These are phyloP conservation scores for Eptesicus fuscus DNA, from an alignment of 2,113 vertebrate species.

Conservation along the genomic window DNA sequence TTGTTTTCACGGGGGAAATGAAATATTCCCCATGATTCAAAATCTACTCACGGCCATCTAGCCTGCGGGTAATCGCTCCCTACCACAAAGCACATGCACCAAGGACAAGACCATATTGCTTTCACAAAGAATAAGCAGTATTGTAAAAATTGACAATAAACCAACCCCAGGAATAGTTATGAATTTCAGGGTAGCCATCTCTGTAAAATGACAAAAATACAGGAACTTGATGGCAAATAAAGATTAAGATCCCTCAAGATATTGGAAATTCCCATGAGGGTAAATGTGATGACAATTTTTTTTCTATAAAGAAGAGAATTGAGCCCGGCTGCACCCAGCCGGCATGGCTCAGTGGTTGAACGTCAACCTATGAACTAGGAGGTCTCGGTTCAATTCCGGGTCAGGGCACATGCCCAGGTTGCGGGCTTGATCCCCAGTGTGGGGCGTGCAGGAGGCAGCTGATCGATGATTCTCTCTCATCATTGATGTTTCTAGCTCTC, in stretches of 20 bases:
- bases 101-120: background rate
- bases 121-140: constrained; percentile 7
- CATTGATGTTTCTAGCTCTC: too few species aligned
- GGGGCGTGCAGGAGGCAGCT: too few species aligned
- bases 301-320: background rate
- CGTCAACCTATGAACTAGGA: too few species aligned
- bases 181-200: background rate
- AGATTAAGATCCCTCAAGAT: background rate
- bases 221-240: constrained; percentile 10
- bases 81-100: background rate
- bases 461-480: too few species aligned
- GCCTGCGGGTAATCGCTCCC: background rate
- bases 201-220: background rate
- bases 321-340: rapidly evolving
- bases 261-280: background rate
- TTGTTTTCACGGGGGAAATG: constrained; percentile 36
- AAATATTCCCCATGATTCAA: constrained; percentile 32
- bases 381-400: too few species aligned
- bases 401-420: too few species aligned
- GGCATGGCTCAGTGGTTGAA: too few species aligned
- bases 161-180: background rate
- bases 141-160: constrained; percentile 12
- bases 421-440: too few species aligned
- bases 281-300: background rate
- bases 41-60: background rate